Evolutionary conservation across 1,140 invertebrate species (phyloP), one percentile per base, ranked within the genome.

Genomic region (Drosophila nikananu): DNA sequence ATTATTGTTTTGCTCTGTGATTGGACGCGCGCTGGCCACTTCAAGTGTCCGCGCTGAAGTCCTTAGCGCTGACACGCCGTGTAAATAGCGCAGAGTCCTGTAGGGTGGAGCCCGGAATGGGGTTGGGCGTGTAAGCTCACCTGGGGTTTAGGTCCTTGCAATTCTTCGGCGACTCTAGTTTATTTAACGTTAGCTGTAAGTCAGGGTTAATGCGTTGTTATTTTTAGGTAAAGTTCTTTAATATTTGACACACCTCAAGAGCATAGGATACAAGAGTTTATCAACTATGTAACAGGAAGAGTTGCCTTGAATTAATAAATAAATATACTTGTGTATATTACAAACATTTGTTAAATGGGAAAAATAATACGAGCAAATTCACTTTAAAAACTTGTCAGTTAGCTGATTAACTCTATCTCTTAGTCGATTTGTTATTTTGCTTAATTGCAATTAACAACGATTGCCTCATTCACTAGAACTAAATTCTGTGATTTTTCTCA

Each of bases 1-100:
- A 91, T 91, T 86, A 91, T 84, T 90, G 86, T 90, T 90, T 75
- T 87, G 84, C 84, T 89, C 84, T 87, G 80, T 87, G 84, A 87
- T 87, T 87, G 84, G 84, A 84, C 73, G 75, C 59, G 64, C 62
- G 68, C 65, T 62, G 49, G 67, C 67, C 77, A 87, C 83, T 83
- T 48, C 55, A 87, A 70, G 55, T 83, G 80, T 83, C 77, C 51
- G 15, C 25, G 67, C 23, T 42, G 55, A 61, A 46, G 81, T 76
- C 54, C 71, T 73, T 77, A 62, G 46, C 59, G 42, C 76, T 86
- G 83, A 80, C 84, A 62, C 80, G 76, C 65, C 71, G 81, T 63
- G 84, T 81, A 83, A 89, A 87, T 70, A 87, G 44, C 65, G 30
- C 71, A 70, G 63, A 72, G 67, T 59, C 23, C 42, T 4, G 25